These are phyloP conservation scores for Drosophila neutralis DNA, from an alignment of 2,888 invertebrate species.

Conservation along the genomic window DNA sequence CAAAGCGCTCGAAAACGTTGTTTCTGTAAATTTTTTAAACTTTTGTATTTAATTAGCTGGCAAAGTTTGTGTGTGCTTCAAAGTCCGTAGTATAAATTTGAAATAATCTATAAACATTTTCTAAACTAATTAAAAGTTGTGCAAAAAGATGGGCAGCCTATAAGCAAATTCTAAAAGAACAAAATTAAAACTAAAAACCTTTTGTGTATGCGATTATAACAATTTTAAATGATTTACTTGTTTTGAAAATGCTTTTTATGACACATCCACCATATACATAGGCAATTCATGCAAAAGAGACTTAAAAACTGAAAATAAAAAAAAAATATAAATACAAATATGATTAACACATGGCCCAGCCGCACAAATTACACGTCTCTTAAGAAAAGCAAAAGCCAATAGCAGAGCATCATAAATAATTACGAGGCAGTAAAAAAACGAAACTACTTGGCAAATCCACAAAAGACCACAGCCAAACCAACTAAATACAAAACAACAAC, in stretches of 20 bases:
- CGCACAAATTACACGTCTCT: slow-evolving; percentile 49
- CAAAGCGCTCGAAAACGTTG: background rate
- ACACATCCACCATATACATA: slow-evolving; percentile 12
- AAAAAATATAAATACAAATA: slow-evolving; percentile 17
- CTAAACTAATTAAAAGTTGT: background rate
- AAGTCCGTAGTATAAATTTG: background rate
- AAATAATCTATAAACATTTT: background rate
- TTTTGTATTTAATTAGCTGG: background rate
- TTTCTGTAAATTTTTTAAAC: too few species aligned
- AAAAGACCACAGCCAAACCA: slow-evolving; percentile 35
- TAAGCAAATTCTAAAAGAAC: background rate
- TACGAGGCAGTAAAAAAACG: slow-evolving; percentile 55
- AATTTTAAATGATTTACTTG: slow-evolving; percentile 28
- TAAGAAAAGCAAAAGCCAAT: slow-evolving; percentile 42
- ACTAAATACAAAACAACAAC: slow-evolving; percentile 5
- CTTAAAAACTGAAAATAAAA: slow-evolving; percentile 9
- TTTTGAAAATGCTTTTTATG: slow-evolving; percentile 22
- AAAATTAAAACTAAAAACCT: background rate
- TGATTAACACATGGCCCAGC: slow-evolving; percentile 66
- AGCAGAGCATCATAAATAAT: slow-evolving; percentile 55
- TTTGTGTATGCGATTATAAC: slow-evolving; percentile 9
- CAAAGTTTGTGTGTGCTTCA: background rate
- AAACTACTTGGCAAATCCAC: slow-evolving; percentile 58
- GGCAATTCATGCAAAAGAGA: slow-evolving; percentile 3
- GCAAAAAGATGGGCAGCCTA: background rate